Evolutionary conservation across 2,888 invertebrate genomes (phyloP), one percentile per base, ranked within the genome.

Genomic region (Meganola albula): DNA sequence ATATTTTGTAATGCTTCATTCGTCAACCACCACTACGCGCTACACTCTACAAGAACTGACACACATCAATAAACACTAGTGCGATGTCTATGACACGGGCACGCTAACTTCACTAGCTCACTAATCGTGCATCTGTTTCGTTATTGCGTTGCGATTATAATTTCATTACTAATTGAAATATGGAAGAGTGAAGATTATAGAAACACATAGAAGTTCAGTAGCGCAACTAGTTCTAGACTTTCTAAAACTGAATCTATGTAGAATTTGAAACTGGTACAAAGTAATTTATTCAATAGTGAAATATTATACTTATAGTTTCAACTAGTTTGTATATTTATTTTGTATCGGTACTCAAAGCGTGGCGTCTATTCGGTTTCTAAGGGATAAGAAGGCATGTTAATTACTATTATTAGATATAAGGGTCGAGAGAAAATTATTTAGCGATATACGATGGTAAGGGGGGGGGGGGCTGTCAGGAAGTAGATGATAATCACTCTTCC

Each of bases 141-240:
- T 64, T 62, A 66, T 55, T 63, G 63, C 67, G 51, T 62, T 71
- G 63, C 62, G 53, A 41, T 41, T 51, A 43, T 46, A 48, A 44
- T 43, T 49, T 37, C 54, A 50, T 58, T 50, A 45, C 69, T 72
- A 71, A 61, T 75, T 74, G 64, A 82, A 83, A 84, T 60, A 85
- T 85, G 85, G 85, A 85, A 85, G 85, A 85, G 85, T 85, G 84
- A 84, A 84, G 74, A 71, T 71, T 63, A 53, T 53, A 72, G 58
- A 70, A 64, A 66, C 59, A 74, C 50, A 76, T 60, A 69, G 16
- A 58, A 63, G 60, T 58, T 52, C 69, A n/a, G n/a, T 74, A 77
- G 44, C 42, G 62, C 58, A 47, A 67, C 68, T 78, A 77, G 60
- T 53, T 65, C 69, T 74, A 77, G 62, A 65, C 58, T 43, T 50